Conservation (phyloP, 2,888 invertebrate genomes). For the Prosapia bicincta region DNA sequence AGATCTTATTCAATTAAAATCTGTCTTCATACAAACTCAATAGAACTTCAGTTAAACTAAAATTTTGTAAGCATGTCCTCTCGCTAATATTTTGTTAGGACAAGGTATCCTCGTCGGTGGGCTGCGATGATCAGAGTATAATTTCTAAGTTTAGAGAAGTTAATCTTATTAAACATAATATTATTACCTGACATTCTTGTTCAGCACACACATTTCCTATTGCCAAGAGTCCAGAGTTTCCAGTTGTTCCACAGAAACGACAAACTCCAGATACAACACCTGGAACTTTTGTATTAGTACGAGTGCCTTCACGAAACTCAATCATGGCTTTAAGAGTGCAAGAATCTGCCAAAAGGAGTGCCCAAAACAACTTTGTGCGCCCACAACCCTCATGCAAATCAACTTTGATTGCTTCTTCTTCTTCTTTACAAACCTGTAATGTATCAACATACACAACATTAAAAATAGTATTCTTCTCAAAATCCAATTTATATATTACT, state of each 20-base stretch:
- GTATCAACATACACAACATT: too few species aligned
- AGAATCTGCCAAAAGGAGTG: conserved; percentile 88
- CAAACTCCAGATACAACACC: conserved; percentile 66
- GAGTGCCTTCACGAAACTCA: conserved; percentile 82
- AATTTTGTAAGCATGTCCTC: too few species aligned
- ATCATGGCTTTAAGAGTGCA: conserved; percentile 86
- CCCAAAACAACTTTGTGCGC: conserved; percentile 92
- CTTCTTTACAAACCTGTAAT: conserved; percentile 83
- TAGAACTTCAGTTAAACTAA: too few species aligned
- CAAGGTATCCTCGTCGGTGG: too few species aligned
- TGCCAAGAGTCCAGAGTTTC: conserved; percentile 77
- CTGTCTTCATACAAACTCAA: too few species aligned
- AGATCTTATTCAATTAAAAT: too few species aligned
- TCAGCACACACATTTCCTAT: conserved; percentile 94
- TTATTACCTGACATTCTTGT: conserved; percentile 84
- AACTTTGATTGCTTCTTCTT: conserved; percentile 92
- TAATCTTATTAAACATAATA: too few species aligned
- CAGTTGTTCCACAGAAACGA: conserved; percentile 86
- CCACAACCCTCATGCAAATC: conserved; percentile 97
- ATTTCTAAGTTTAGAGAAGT: too few species aligned
- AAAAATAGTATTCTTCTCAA: too few species aligned
- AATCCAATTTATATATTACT: too few species aligned
- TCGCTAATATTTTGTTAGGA: too few species aligned
- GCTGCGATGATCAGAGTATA: too few species aligned
- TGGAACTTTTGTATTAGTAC: conserved; percentile 30